Base-by-base conservation (phyloP, 2,113 vertebrate genomes). In the Tenrec ecaudatus region DNA sequence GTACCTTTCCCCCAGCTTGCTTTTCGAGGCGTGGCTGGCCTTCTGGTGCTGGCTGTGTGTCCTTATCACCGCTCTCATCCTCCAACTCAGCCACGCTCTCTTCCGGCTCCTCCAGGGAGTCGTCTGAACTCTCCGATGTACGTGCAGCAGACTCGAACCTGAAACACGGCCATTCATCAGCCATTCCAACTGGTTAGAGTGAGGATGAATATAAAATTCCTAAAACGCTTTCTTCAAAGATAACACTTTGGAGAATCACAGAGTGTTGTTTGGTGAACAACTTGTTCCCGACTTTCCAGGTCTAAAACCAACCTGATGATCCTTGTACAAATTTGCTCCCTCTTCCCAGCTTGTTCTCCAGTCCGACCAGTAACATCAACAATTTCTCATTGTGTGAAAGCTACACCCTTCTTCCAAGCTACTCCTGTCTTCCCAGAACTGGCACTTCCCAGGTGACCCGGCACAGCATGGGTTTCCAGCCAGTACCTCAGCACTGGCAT, bases 1-100 rank as follows among this genome's bases (percentile, higher is more conserved):
- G 88, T 94, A 98, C 98, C 97, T 98, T 97, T 19, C 79, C 95
- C 27, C 96, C 97, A 78, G 91, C 98, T 57, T 27, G 85, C 69
- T 97, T 98, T 84, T 98, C 98, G 86, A 83, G 17, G 22, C n/a
- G 6, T 7, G 86, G 78, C 58, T 94, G 97, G 0, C 0, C 47
- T 89, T 98, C 97, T 19, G 53, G 58, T 15, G 9, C 3, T 64
- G 95, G 58, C 3, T 40, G 94, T 10, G 53, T 36, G 40, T 64
- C 91, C 73, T 94, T 93, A 1, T 96, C 92, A 92, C 94, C 91
- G 91, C 5, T 80, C 84, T 93, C 96, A 1, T 96, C 94, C 36
- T 95, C 82, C 38, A 81, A 86, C 64, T 97, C 96, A 90, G 11
- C 19, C 82, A 89, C 22, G 75, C 38, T 92, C 20, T 90, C 88